Percentiles rank a stretch among this genome's conserved stretches.
These are phyloP conservation scores for Tachyglossus aculeatus DNA, from an alignment of 2,797 vertebrate species.

Conservation along the genomic window DNA sequence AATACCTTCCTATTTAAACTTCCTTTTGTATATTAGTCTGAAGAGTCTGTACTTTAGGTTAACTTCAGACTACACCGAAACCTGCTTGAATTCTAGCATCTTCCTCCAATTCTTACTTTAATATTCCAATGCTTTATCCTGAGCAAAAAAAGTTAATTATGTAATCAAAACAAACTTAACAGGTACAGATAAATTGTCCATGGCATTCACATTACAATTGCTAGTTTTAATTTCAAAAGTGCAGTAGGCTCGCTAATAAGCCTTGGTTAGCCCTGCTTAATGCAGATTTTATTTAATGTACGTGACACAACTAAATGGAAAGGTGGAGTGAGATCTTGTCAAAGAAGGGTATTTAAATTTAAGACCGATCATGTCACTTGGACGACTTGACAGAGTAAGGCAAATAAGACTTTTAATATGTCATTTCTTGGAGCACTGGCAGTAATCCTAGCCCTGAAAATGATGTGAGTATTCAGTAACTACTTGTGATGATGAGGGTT, in stretches of 20 bases:
- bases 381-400: neutral
- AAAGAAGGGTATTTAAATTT: neutral
- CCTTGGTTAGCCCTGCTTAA: neutral
- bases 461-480: no score
- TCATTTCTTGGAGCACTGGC: neutral
- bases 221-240: slow-evolving; percentile 58
- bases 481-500: no score
- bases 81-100: slow-evolving; percentile 45
- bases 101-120: slow-evolving; percentile 60
- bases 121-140: slow-evolving; percentile 65
- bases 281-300: slow-evolving; percentile 48
- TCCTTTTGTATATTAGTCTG: slow-evolving; percentile 62
- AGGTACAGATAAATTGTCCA: slow-evolving; percentile 74
- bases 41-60: slow-evolving; percentile 68
- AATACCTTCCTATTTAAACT: slow-evolving; percentile 72
- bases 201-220: slow-evolving; percentile 71
- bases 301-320: slow-evolving; percentile 75
- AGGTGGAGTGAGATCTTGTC: slow-evolving; percentile 4
- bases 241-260: neutral
- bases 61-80: slow-evolving; percentile 71
- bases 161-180: slow-evolving; percentile 71
- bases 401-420: neutral
- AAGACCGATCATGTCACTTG: neutral
- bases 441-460: no score
- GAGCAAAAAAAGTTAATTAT: slow-evolving; percentile 59